phyloP scores from a whole-genome alignment of 2,113 vertebrate genomes.

The Microcebus ravelobensis region DNA sequence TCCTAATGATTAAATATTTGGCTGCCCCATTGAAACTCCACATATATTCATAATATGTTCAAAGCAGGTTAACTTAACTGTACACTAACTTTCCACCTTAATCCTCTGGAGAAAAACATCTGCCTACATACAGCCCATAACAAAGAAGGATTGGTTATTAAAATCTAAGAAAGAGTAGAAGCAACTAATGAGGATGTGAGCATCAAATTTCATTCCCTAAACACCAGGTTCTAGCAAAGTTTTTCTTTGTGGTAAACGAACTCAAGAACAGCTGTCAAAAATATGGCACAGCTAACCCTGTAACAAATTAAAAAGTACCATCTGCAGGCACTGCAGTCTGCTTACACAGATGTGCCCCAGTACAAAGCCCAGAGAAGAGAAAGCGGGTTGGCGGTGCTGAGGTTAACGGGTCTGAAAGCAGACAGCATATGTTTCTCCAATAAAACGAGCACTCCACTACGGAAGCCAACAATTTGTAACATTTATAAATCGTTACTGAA shows the following conservation, averaged over 20 bases:
- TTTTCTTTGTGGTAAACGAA: slow-evolving; percentile 77
- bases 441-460: slow-evolving; percentile 60
- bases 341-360: slow-evolving; percentile 82
- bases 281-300: slow-evolving; percentile 75
- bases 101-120: slow-evolving; percentile 62
- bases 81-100: slow-evolving; percentile 68
- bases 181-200: slow-evolving; percentile 63
- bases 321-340: slow-evolving; percentile 80
- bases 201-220: slow-evolving; percentile 70
- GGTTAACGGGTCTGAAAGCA: slow-evolving; percentile 81
- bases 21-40: slow-evolving; percentile 68
- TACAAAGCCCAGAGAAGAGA: slow-evolving; percentile 80
- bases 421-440: slow-evolving; percentile 80
- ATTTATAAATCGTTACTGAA: slow-evolving; percentile 95
- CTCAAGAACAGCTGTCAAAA: slow-evolving; percentile 82
- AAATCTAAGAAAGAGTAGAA: slow-evolving; percentile 53
- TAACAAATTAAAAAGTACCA: slow-evolving; percentile 80
- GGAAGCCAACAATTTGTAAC: slow-evolving; percentile 80
- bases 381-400: slow-evolving; percentile 80
- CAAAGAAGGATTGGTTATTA: slow-evolving; percentile 54
- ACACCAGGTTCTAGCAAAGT: slow-evolving; percentile 71
- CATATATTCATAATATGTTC: slow-evolving; percentile 74
- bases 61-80: slow-evolving; percentile 71
- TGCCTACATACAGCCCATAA: slow-evolving; percentile 57
- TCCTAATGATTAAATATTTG: slow-evolving; percentile 78